These are phyloP conservation scores for Dipodomys stephensi DNA, from an alignment of 2,113 vertebrate genomes.

Conservation along the genomic window DNA sequence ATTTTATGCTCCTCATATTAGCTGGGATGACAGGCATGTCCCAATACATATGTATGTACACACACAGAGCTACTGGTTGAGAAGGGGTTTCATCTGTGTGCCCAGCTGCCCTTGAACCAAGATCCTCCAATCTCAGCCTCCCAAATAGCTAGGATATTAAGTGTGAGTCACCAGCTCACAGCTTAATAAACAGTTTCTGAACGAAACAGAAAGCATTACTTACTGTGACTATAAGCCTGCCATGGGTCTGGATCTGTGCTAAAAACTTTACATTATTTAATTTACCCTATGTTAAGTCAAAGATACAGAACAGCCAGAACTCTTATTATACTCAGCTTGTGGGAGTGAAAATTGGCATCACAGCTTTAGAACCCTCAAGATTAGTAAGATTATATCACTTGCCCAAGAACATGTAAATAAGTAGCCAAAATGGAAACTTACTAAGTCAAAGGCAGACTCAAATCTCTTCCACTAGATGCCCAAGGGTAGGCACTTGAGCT, in stretches of 20 bases:
- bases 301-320: background rate
- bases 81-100: no score
- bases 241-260: background rate
- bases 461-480: background rate
- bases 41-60: no score
- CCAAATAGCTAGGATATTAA: no score
- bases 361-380: background rate
- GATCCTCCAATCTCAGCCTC: no score
- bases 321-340: background rate
- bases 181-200: background rate
- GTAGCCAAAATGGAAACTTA: slow-evolving; percentile 47
- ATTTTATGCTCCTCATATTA: no score
- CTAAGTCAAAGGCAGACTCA: slow-evolving; percentile 40
- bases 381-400: slow-evolving; percentile 52
- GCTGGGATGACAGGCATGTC: no score
- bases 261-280: slow-evolving; percentile 51
- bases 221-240: background rate
- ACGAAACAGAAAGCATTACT: slow-evolving; percentile 10
- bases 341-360: background rate
- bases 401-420: slow-evolving; percentile 25
- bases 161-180: no score
- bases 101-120: no score
- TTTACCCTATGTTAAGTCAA: background rate
- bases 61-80: no score
- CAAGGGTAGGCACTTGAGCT: no score